Percentiles rank a stretch among this genome's conserved stretches.
Conservation (phyloP, 2,888 invertebrate genomes). For the Eupithecia dodoneata region DNA sequence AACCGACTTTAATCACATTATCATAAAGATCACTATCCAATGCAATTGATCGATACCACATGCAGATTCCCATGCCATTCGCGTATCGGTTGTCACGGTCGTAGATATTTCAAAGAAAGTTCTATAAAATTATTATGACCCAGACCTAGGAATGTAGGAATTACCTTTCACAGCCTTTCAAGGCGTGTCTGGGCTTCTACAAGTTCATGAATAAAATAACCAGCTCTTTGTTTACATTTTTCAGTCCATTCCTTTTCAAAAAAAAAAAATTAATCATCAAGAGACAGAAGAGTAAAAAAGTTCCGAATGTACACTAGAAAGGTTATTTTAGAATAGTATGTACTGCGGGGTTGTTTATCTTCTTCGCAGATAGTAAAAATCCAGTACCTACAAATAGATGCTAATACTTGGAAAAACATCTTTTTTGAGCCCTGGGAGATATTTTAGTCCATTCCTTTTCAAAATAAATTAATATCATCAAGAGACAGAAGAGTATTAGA, state of each 20-base stretch:
- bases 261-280: too few species aligned
- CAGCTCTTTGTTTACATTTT: background rate
- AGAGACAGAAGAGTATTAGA: too few species aligned
- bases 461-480: too few species aligned
- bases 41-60: conserved; percentile 20
- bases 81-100: conserved; percentile 18
- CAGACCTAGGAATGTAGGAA: conserved; percentile 13
- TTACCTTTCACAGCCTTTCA: background rate
- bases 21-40: conserved; percentile 26
- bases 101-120: background rate
- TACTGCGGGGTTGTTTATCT: too few species aligned
- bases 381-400: too few species aligned
- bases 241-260: background rate
- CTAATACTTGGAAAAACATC: too few species aligned
- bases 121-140: conserved; percentile 9
- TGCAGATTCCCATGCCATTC: conserved; percentile 28
- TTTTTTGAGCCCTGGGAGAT: background rate
- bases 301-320: too few species aligned
- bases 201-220: background rate
- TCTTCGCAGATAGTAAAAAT: too few species aligned
- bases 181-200: background rate
- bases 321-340: too few species aligned
- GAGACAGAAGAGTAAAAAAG: background rate
- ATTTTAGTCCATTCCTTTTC: background rate
- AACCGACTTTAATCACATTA: conserved; percentile 12